Percentiles rank a stretch among this genome's conserved stretches.
phyloP scores from a whole-genome alignment of 2,888 invertebrate genomes.

The Oconnorella tubifera region DNA sequence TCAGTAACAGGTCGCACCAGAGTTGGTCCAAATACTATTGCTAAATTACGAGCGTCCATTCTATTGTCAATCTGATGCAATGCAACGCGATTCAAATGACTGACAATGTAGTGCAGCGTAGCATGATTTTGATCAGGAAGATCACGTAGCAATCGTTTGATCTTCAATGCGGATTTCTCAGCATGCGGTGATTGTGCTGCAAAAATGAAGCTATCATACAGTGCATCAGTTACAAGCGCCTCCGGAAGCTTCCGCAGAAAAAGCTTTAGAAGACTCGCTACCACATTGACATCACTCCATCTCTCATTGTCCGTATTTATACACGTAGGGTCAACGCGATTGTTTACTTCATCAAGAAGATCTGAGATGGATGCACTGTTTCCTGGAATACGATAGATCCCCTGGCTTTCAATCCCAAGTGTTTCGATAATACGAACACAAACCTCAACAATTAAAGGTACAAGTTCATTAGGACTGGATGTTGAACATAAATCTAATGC shows the following conservation, averaged over 20 bases:
- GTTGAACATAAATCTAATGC: neutral
- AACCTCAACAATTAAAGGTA: neutral
- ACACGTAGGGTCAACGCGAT: neutral
- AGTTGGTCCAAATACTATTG: slow-evolving; percentile 1
- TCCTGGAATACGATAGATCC: slow-evolving; percentile 1
- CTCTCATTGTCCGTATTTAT: neutral
- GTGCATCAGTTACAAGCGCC: neutral
- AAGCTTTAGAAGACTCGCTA: neutral
- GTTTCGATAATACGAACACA: neutral
- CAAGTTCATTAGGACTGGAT: neutral
- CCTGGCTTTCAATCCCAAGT: neutral
- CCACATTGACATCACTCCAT: slow-evolving; percentile 1
- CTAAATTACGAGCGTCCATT: neutral
- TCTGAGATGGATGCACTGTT: neutral
- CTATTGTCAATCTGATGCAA: neutral
- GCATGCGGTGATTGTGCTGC: neutral
- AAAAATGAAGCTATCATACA: neutral
- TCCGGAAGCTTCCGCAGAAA: neutral
- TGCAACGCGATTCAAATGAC: neutral
- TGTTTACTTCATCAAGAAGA: neutral
- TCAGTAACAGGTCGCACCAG: neutral
- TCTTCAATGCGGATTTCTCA: neutral
- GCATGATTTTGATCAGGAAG: neutral
- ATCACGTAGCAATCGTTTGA: neutral
- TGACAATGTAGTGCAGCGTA: neutral